These are phyloP conservation scores for Falco punctatus DNA, from an alignment of 2,113 vertebrate genomes.

Conservation along the genomic window DNA sequence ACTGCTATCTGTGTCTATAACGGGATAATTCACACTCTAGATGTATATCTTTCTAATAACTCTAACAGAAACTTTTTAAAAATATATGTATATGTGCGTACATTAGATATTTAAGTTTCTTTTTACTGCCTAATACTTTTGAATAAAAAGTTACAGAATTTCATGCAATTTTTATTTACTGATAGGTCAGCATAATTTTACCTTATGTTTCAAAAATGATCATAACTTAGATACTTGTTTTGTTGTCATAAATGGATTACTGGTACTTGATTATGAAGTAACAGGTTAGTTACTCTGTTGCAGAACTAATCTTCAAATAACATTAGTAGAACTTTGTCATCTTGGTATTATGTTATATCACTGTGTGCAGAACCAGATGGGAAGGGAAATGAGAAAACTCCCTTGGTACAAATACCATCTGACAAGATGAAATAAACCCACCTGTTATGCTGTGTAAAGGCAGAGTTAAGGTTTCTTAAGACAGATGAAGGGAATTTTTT, in stretches of 20 bases:
- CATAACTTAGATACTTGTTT: not conserved
- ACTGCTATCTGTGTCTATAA: not conserved
- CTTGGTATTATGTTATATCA: not conserved
- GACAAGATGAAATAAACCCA: slow-evolving; percentile 52
- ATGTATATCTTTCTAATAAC: not conserved
- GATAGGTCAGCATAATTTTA: not conserved
- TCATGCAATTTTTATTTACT: not conserved
- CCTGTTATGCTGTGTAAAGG: not conserved
- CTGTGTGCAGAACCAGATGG: not conserved
- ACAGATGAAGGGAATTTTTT: not conserved
- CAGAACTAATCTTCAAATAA: not conserved
- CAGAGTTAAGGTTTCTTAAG: slow-evolving; percentile 3
- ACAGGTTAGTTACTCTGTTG: not conserved
- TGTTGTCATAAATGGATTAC: not conserved
- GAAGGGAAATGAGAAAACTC: slow-evolving; percentile 34
- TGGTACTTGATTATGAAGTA: not conserved
- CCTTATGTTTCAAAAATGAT: not conserved
- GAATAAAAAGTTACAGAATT: not conserved
- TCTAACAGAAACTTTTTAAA: not conserved
- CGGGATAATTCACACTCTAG: not conserved
- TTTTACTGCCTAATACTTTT: not conserved
- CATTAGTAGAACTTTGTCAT: slow-evolving; percentile 1
- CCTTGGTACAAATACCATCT: slow-evolving; percentile 46
- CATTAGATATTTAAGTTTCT: not conserved
- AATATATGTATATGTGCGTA: no score